Evolutionary conservation across 2,113 vertebrate species (phyloP).

Genomic region (Notothenia coriiceps): DNA sequence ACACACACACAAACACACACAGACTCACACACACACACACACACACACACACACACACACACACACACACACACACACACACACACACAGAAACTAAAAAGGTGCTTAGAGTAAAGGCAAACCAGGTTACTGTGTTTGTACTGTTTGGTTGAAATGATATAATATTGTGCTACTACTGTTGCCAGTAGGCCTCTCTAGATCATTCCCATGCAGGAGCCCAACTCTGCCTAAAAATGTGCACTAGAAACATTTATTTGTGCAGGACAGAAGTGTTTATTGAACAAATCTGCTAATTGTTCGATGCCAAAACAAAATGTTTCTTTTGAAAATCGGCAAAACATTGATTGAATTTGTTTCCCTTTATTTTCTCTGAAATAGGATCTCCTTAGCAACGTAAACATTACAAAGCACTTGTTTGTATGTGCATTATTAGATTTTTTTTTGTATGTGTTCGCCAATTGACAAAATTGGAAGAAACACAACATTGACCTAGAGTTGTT

Average conservation of each 20-base stretch:
- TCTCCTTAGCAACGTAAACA: too few relatives aligned
- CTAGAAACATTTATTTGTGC: too few relatives aligned
- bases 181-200: not conserved
- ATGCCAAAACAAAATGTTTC: too few relatives aligned
- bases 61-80: not conserved
- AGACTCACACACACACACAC: slow-evolving; percentile 24
- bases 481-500: not conserved
- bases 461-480: not conserved
- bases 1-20: slow-evolving; percentile 9
- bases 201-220: too few relatives aligned
- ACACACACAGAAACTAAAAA: not conserved
- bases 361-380: too few relatives aligned
- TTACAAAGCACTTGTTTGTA: too few relatives aligned
- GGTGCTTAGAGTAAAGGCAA: too few relatives aligned
- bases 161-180: not conserved
- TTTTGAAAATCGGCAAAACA: not conserved
- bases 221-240: not conserved
- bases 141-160: not conserved
- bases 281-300: not conserved
- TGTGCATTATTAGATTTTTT: not conserved
- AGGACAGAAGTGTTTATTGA: not conserved
- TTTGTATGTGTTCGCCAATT: too few relatives aligned
- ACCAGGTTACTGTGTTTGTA: not conserved
- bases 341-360: not conserved
- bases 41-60: slow-evolving; percentile 8